Base-by-base conservation (phyloP, 2,797 vertebrate genomes). In the Clamator glandarius region DNA sequence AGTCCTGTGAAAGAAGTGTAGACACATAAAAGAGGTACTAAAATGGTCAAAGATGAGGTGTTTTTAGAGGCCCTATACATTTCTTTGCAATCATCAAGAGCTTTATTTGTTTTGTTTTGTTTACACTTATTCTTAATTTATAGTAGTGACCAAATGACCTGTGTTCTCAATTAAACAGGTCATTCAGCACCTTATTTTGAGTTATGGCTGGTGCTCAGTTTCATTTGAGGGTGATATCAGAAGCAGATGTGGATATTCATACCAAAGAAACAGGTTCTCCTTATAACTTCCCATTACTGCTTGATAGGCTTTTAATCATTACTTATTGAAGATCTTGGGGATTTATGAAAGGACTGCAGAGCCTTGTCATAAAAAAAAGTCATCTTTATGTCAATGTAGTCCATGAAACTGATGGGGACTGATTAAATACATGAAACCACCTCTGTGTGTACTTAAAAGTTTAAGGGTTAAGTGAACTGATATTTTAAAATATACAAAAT, bases 1-100 rank as follows among this genome's bases (percentile, higher is more conserved):
- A 36, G 9, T 77, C 31, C 16, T 77, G 26, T 82, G 87, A 94
- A 90, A 44, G 68, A 76, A 86, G 44, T 8, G 15, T 81, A 73
- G 84, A 55, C 62, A 93, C 84, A 73, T 46, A 87, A 86, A 93
- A 50, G 76, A 78, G 58, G 58, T 93, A 82, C 87, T 79, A 77
- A 67, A 89, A 66, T 15, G 1, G 24, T 70, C 29, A 44, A 82
- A 77, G 18, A 76, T 5, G 7, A 87, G 51, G 48, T 85, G n/a
- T 67, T 79, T 77, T 48, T 66, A 58, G 48, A 78, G 74, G 26
- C 12, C 28, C 2, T 2, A 0, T n/a, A 4, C 51, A n/a, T 73
- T 88, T 86, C 21, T 89, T 21, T 52, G 64, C 36, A 63, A 3
- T 88, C 12, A 59, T 70, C 12, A 66, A 62, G 5, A 90, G 6